Conservation (phyloP, 2,797 vertebrate species). For the Oryzias dopingdopingensis region DNA sequence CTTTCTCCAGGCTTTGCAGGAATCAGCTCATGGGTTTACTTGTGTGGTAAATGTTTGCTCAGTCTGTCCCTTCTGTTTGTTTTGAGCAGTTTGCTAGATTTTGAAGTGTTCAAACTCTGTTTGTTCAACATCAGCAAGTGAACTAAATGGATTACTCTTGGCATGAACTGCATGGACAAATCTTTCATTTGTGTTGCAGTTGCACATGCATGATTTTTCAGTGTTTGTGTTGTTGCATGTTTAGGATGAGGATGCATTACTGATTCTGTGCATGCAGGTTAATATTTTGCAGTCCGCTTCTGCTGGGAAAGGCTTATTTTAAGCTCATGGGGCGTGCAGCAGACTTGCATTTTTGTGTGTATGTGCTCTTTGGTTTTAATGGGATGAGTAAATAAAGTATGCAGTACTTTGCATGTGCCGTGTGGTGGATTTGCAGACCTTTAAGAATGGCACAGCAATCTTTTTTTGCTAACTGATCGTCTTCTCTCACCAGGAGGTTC, state of each 20-base stretch:
- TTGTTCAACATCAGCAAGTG: constrained; percentile 29
- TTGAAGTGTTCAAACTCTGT: constrained; percentile 12
- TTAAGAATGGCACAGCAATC: neutral
- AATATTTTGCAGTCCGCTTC: too few relatives aligned
- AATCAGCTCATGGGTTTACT: constrained; percentile 95
- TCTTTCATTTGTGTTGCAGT: constrained; percentile 3
- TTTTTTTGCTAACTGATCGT: constrained; percentile 16
- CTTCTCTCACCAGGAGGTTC: constrained; percentile 81
- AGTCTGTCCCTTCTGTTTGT: constrained; percentile 18
- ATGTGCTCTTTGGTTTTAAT: too few relatives aligned
- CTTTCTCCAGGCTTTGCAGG: constrained; percentile 81
- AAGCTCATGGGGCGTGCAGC: too few relatives aligned
- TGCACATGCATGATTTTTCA: constrained; percentile 14
- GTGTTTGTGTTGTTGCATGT: constrained; percentile 27
- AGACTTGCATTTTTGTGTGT: too few relatives aligned
- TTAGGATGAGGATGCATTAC: constrained; percentile 38
- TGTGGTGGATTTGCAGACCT: neutral
- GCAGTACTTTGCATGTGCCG: neutral
- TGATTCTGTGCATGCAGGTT: constrained; percentile 3
- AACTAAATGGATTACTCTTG: constrained; percentile 29
- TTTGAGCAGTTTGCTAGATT: constrained; percentile 4
- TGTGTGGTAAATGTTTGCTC: constrained; percentile 89
- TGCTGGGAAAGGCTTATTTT: too few relatives aligned
- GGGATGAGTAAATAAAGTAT: neutral
- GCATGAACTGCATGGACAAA: constrained; percentile 13